phyloP scores from a whole-genome alignment of 2,113 vertebrate genomes.

The Nicator chloris region DNA sequence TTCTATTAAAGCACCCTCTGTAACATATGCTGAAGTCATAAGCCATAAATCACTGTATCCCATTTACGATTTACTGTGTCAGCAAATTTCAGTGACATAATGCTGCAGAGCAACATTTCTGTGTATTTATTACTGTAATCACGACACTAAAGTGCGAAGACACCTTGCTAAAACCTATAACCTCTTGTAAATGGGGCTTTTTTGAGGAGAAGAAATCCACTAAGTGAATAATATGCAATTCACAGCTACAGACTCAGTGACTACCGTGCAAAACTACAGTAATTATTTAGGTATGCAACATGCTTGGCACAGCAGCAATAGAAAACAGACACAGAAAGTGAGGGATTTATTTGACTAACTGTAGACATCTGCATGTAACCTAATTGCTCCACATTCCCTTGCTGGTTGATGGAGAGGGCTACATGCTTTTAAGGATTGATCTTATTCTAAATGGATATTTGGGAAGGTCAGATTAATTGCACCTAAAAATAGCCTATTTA shows the following conservation, averaged over 20 bases:
- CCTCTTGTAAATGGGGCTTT: conserved; percentile 18
- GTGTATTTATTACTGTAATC: conserved; percentile 53
- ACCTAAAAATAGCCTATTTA: background rate
- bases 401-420: background rate
- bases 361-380: background rate
- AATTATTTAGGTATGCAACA: conserved; percentile 43
- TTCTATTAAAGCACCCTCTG: background rate
- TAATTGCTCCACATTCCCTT: background rate
- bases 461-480: background rate
- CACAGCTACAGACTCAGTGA: conserved; percentile 1
- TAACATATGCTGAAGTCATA: conserved; percentile 59
- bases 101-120: conserved; percentile 33
- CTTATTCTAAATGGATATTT: background rate
- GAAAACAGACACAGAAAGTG: background rate
- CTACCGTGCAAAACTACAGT: background rate
- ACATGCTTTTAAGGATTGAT: background rate
- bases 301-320: background rate
- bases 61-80: conserved; percentile 36
- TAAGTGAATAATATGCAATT: conserved; percentile 22
- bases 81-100: conserved; percentile 58
- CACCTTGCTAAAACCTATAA: conserved; percentile 46
- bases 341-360: conserved; percentile 8
- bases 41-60: conserved; percentile 43
- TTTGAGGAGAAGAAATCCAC: background rate
- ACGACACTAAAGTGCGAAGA: background rate